phyloP scores from a whole-genome alignment of 2,113 vertebrate species.

The Oncorhynchus nerka region DNA sequence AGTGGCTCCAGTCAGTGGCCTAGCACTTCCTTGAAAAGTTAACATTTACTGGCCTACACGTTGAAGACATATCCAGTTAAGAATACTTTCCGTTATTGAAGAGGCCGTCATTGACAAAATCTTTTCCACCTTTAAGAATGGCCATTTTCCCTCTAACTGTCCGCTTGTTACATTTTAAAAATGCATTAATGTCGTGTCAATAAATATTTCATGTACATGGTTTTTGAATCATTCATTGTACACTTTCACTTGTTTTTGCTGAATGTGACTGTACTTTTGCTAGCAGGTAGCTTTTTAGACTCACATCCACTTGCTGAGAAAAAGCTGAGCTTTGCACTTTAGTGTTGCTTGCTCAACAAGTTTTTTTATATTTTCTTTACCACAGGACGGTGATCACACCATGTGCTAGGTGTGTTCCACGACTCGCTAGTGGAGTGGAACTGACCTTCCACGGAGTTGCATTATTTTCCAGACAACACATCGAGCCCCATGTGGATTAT shows the following conservation, averaged over 20 bases:
- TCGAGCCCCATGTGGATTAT: too few relatives aligned
- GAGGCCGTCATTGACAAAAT: background rate
- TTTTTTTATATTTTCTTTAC: background rate
- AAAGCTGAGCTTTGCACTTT: slow-evolving; percentile 46
- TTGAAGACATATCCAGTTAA: too few relatives aligned
- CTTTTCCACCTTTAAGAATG: slow-evolving; percentile 50
- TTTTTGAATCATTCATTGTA: slow-evolving; percentile 53
- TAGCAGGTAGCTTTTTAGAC: slow-evolving; percentile 7
- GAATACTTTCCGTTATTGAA: background rate
- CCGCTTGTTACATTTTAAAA: slow-evolving; percentile 39
- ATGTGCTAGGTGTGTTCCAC: too few relatives aligned
- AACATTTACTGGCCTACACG: too few relatives aligned
- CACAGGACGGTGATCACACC: background rate
- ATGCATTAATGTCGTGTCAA: slow-evolving; percentile 3
- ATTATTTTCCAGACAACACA: too few relatives aligned
- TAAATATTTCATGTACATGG: slow-evolving; percentile 59
- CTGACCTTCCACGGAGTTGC: too few relatives aligned
- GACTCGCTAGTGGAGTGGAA: too few relatives aligned
- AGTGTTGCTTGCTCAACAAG: slow-evolving; percentile 22
- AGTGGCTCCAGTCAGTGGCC: background rate
- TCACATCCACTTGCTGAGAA: slow-evolving; percentile 23
- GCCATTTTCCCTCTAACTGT: slow-evolving; percentile 19
- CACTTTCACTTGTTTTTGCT: slow-evolving; percentile 38
- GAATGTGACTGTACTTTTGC: slow-evolving; percentile 31
- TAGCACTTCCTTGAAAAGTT: too few relatives aligned